Evolutionary conservation across 2,797 vertebrate species (phyloP), one percentile per base, ranked within the genome.

Genomic region (Australoheros facetus): DNA sequence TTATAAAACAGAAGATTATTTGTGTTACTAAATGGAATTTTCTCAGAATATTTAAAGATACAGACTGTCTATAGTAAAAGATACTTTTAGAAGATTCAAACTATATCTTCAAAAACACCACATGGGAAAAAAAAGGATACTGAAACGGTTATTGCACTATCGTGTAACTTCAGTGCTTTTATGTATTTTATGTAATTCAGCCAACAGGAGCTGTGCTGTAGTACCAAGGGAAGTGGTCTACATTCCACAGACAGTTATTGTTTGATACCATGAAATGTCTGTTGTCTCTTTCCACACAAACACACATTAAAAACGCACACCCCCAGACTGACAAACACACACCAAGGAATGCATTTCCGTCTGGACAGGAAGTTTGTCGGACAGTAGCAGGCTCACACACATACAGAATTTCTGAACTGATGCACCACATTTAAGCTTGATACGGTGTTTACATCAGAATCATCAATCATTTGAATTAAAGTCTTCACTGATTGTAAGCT

Each of bases 281-380:
- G 42, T 69, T 85, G 80, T 82, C 82, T 84, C 71, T 81, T 75
- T 85, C 81, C 82, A 82, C 82, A 71, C 77, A 91, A 84, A 93
- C 85, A 83, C 78, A 73, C 23, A 71, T 7, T 17, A 34, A 55
- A 84, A 71, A 87, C 86, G 88, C 81, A 84, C 83, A 83, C 71
- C 64, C 53, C 75, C 87, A 90, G 82, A 92, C 89, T 77, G 56
- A 77, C 70, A 86, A 77, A 86, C 26, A 79, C 85, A 82, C 87
- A 83, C 83, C 23, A 21, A 91, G 88, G 93, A 93, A 95, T 94
- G 91, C 26, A 88, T 91, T 95, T 95, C 93, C 93, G 93, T 93
- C 93, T 94, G 89, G 90, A 90, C 93, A 92, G 92, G 91, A 95
- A 94, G 91, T 88, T 83, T 73, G 79, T 81, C 56, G 37, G 80